Conservation (phyloP, 1,140 invertebrate genomes). For the Drosophila jambulina region DNA sequence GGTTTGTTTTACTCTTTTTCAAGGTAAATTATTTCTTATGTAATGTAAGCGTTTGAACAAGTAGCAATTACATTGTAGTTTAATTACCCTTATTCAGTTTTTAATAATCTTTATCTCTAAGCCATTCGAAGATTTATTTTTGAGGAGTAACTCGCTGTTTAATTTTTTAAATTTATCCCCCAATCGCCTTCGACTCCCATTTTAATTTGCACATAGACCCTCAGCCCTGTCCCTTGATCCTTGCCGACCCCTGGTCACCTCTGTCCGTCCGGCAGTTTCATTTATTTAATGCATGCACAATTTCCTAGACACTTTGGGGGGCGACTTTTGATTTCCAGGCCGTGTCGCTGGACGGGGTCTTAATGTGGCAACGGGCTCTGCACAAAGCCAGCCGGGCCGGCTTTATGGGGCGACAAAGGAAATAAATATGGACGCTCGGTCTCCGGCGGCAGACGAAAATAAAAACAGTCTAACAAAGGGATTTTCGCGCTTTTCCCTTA, state of each 20-base stretch:
- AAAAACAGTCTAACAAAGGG: slow-evolving; percentile 80
- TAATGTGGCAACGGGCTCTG: slow-evolving; percentile 54
- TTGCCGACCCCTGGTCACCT: slow-evolving; percentile 61
- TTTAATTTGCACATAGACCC: slow-evolving; percentile 57
- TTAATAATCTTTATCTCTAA: too few relatives aligned
- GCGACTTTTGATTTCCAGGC: slow-evolving; percentile 76
- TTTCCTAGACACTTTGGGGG: slow-evolving; percentile 82
- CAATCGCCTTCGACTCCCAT: slow-evolving; percentile 34
- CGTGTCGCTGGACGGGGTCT: slow-evolving; percentile 39
- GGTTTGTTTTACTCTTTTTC: not conserved
- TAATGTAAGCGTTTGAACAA: too few relatives aligned
- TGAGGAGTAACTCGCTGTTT: too few relatives aligned
- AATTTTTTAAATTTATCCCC: not conserved
- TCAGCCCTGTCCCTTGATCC: slow-evolving; percentile 1
- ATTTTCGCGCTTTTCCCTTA: slow-evolving; percentile 71
- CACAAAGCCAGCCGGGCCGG: slow-evolving; percentile 39
- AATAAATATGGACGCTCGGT: slow-evolving; percentile 70
- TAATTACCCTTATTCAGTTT: not conserved
- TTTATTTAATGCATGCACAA: slow-evolving; percentile 83
- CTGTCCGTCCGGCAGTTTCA: slow-evolving; percentile 68
- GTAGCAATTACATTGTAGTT: too few relatives aligned
- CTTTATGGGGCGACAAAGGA: slow-evolving; percentile 51
- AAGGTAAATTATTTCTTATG: not conserved
- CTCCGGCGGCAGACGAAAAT: slow-evolving; percentile 73
- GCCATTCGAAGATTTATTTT: too few relatives aligned